Base-by-base conservation (phyloP, 2,797 vertebrate species). In the Crocodylus rhombifer region DNA sequence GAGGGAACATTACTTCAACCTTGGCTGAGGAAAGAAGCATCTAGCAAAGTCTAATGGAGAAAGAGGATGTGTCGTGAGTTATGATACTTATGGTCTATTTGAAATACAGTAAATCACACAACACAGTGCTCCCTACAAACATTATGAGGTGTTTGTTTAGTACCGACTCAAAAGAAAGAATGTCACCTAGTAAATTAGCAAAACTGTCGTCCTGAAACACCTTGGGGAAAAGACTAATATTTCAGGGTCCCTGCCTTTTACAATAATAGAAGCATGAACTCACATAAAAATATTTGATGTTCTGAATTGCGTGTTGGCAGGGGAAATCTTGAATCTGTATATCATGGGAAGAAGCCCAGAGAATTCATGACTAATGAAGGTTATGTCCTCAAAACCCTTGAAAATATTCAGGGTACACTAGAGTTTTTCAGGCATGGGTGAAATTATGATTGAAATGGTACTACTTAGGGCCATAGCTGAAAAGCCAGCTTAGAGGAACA, bases 391-490 rank as follows among this genome's bases (percentile, higher is more conserved):
- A 89, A 88, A 93, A 94, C 80, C 89, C 92, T 23, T 61, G 33
- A 84, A 94, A 96, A 86, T 76, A 92, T 7, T 76, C 62, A 84
- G 26, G 28, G 91, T 63, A 88, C 93, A 94, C 77, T 84, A 90
- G 85, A 2, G n/a, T 80, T 80, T 93, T 95, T 95, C 91, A 92
- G 17, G 64, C 77, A 14, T 65, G 55, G 88, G 82, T 64, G 15
- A 36, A 95, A 90, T 9, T 79, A 93, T 84, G 88, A 95, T 87
- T 94, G 88, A 92, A 87, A 93, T 51, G 23, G 88, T 85, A 80
- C 30, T 82, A 82, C 64, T 90, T 71, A 87, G 81, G 30, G 65
- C 80, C 65, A 58, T 89, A 95, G 88, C 63, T 95, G 62, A 86
- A 92, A 84, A 78, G 69, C 92, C 78, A 88, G 87, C n/a, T 80